A percentile compares a stretch with the other conserved stretches of the same genome.
These are phyloP conservation scores for Drosophila eugracilis DNA, from an alignment of 1,140 invertebrate species.

Conservation along the genomic window DNA sequence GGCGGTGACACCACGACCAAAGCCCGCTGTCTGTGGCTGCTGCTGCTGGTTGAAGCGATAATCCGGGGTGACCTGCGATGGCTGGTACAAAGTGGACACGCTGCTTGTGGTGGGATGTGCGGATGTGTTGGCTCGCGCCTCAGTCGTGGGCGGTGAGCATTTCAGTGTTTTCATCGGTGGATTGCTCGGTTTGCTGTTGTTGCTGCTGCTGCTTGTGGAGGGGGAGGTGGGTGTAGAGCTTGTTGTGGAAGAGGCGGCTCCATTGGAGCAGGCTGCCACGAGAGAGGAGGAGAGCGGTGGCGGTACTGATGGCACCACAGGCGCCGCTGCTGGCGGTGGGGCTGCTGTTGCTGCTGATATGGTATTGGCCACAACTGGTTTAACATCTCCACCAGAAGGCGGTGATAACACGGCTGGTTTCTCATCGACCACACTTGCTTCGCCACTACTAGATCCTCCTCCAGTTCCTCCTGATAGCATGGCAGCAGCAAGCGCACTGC, in stretches of 20 bases:
- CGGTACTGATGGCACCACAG: slow-evolving; percentile 13
- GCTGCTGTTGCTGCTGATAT: slow-evolving; percentile 28
- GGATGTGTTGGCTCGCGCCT: slow-evolving; percentile 72
- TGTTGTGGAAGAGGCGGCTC: slow-evolving; percentile 10
- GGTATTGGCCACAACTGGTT: slow-evolving; percentile 53
- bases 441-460: slow-evolving; percentile 6
- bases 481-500: slow-evolving; percentile 57
- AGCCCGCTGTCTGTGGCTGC: slow-evolving; percentile 43
- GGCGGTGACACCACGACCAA: slow-evolving; percentile 48
- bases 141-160: slow-evolving; percentile 68
- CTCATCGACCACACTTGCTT: slow-evolving; percentile 13
- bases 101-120: slow-evolving; percentile 68
- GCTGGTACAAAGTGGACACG: slow-evolving; percentile 53
- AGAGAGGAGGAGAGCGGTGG: slow-evolving; percentile 13
- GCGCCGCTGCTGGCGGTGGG: too few relatives aligned
- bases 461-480: slow-evolving; percentile 41
- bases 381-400: slow-evolving; percentile 37
- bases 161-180: slow-evolving; percentile 75
- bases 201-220: slow-evolving; percentile 27
- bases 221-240: slow-evolving; percentile 9
- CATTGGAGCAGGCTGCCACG: slow-evolving; percentile 12
- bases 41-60: slow-evolving; percentile 68
- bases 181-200: slow-evolving; percentile 67
- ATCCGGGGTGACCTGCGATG: slow-evolving; percentile 49
- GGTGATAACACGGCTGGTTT: slow-evolving; percentile 11